Evolutionary conservation across 2,888 invertebrate genomes (phyloP).

Genomic region (Leptinotarsa tumamoca): DNA sequence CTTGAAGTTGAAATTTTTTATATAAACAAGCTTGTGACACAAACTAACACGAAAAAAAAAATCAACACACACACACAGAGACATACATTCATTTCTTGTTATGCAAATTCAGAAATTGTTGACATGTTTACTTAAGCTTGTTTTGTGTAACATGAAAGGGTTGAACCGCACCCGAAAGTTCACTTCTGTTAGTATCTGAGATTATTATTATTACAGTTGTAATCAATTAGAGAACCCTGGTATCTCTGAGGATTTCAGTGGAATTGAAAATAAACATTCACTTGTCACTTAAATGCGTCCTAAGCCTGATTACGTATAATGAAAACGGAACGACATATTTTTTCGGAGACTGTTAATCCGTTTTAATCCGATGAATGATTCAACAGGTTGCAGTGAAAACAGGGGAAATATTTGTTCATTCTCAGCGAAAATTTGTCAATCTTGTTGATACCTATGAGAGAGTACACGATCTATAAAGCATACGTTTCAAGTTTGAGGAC

Average conservation of each 20-base stretch:
- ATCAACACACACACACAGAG: not conserved
- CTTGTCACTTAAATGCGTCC: conserved; percentile 12
- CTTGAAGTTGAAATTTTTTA: no score
- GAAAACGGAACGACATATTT: conserved; percentile 4
- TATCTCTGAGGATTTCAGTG: conserved; percentile 8
- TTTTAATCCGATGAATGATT: conserved; percentile 1
- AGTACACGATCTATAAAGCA: no score
- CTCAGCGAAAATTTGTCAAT: not conserved
- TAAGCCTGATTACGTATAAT: conserved; percentile 16
- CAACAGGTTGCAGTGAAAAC: not conserved
- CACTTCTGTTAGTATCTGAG: conserved; percentile 4
- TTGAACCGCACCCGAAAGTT: conserved; percentile 30
- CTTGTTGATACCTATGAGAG: no score
- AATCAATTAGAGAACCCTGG: conserved; percentile 19
- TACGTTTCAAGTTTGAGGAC: no score
- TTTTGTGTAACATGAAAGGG: conserved; percentile 23
- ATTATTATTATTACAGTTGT: conserved; percentile 35
- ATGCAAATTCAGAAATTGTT: conserved; percentile 29
- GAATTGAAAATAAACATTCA: conserved; percentile 15
- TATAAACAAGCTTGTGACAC: not conserved
- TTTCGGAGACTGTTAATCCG: not conserved
- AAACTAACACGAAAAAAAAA: conserved; percentile 3
- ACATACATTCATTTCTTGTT: conserved; percentile 28
- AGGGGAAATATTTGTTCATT: not conserved
- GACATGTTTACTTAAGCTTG: conserved; percentile 26